phyloP scores from a whole-genome alignment of 2,888 invertebrate species.

The Erynnis tages region DNA sequence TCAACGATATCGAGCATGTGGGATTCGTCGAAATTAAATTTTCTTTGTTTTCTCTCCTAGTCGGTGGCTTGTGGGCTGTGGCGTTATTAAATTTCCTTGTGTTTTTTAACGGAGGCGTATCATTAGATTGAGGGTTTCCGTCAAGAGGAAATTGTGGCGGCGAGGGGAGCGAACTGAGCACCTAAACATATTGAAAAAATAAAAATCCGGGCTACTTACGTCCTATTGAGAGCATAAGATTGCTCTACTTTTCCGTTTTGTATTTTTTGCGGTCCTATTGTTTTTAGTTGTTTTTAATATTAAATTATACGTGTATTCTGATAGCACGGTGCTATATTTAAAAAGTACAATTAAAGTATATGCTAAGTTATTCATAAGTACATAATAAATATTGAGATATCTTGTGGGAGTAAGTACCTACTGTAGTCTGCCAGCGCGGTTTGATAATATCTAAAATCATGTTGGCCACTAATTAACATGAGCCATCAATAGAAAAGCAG shows the following conservation, averaged over 20 bases:
- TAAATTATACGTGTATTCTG: too few species aligned
- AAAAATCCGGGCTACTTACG: conserved; percentile 77
- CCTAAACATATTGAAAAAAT: conserved; percentile 81
- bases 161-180: conserved; percentile 72
- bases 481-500: too few species aligned
- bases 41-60: conserved; percentile 75
- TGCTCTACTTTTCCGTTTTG: conserved; percentile 49
- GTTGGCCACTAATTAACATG: too few species aligned
- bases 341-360: too few species aligned
- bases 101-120: conserved; percentile 82
- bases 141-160: conserved; percentile 80
- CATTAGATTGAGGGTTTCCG: conserved; percentile 82
- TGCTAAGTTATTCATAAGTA: too few species aligned
- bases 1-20: conserved; percentile 78
- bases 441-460: too few species aligned
- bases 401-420: too few species aligned
- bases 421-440: too few species aligned
- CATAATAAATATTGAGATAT: too few species aligned
- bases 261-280: too few species aligned
- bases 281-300: too few species aligned
- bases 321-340: too few species aligned
- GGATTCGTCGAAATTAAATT: conserved; percentile 80
- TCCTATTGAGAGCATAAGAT: conserved; percentile 38
- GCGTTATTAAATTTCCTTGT: conserved; percentile 82
- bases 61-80: conserved; percentile 63